phyloP scores from a whole-genome alignment of 2,113 vertebrate species.

The Hippopotamus amphibius region DNA sequence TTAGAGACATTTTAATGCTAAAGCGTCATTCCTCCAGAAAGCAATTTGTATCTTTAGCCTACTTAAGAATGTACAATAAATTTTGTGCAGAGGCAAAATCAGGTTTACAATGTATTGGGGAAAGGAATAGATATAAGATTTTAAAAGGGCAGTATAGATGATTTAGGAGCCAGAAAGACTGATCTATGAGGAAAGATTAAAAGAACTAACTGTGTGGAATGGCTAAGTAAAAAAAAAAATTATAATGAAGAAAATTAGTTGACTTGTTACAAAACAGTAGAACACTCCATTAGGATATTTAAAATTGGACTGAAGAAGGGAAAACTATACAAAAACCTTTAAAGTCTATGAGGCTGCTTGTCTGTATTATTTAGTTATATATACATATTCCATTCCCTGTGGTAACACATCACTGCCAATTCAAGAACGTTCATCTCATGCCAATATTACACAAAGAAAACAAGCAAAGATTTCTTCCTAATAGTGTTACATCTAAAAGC shows the following conservation, averaged over 20 bases:
- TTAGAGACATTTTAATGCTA: slow-evolving; percentile 41
- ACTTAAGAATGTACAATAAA: slow-evolving; percentile 68
- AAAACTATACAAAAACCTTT: neutral
- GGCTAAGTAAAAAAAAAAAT: neutral
- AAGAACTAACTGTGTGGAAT: slow-evolving; percentile 60
- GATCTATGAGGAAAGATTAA: slow-evolving; percentile 64
- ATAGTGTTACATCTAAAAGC: neutral
- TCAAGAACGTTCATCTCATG: neutral
- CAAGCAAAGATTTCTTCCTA: neutral
- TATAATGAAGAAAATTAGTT: slow-evolving; percentile 20
- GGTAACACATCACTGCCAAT: neutral
- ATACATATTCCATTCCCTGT: neutral
- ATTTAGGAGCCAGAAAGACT: slow-evolving; percentile 62
- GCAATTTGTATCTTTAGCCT: slow-evolving; percentile 64
- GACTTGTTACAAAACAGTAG: neutral
- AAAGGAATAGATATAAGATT: slow-evolving; percentile 51
- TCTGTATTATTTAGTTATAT: neutral
- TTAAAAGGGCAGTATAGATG: slow-evolving; percentile 34
- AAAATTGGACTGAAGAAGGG: neutral
- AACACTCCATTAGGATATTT: neutral
- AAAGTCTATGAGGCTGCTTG: neutral
- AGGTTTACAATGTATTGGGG: slow-evolving; percentile 51
- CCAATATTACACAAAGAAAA: neutral
- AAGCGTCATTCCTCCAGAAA: slow-evolving; percentile 45
- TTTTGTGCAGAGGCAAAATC: slow-evolving; percentile 57